A percentile compares a stretch with the other conserved stretches of the same genome.
phyloP scores from a whole-genome alignment of 1,140 invertebrate species.

The Procambarus virginalis region DNA sequence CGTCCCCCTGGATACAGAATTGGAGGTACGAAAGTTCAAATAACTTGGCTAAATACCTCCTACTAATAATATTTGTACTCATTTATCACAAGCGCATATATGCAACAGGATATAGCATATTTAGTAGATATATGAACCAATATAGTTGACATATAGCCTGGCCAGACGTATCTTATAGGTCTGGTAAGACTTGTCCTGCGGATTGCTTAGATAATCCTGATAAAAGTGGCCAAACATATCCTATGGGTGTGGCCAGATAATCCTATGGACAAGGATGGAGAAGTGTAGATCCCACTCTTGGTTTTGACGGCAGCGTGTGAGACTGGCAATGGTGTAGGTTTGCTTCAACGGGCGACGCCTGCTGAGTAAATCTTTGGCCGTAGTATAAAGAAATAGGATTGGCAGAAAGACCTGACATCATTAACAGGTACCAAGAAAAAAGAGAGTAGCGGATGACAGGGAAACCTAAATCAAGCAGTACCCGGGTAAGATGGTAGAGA shows the following conservation, averaged over 20 bases:
- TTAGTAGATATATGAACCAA: not conserved
- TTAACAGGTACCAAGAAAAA: not conserved
- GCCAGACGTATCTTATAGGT: not conserved
- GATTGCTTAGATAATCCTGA: not conserved
- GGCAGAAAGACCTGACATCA: too few relatives aligned
- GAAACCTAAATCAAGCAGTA: too few relatives aligned
- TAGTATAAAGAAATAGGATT: too few relatives aligned
- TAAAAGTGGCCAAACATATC: not conserved
- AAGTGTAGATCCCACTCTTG: not conserved
- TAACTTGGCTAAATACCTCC: not conserved
- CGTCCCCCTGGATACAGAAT: not conserved
- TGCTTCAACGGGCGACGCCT: not conserved
- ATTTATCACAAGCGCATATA: conserved; percentile 55
- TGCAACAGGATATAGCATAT: conserved; percentile 7
- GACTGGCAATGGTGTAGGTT: not conserved
- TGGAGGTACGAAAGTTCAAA: not conserved
- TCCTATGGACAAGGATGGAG: not conserved
- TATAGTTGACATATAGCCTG: not conserved
- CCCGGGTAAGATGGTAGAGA: not conserved
- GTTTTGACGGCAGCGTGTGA: not conserved
- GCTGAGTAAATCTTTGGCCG: too few relatives aligned
- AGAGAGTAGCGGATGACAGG: too few relatives aligned
- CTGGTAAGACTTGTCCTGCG: not conserved
- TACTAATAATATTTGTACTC: conserved; percentile 59
- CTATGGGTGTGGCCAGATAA: not conserved